Evolutionary conservation across 2,797 vertebrate genomes (phyloP), one percentile per base, ranked within the genome.

Genomic region (Myotis planiceps): DNA sequence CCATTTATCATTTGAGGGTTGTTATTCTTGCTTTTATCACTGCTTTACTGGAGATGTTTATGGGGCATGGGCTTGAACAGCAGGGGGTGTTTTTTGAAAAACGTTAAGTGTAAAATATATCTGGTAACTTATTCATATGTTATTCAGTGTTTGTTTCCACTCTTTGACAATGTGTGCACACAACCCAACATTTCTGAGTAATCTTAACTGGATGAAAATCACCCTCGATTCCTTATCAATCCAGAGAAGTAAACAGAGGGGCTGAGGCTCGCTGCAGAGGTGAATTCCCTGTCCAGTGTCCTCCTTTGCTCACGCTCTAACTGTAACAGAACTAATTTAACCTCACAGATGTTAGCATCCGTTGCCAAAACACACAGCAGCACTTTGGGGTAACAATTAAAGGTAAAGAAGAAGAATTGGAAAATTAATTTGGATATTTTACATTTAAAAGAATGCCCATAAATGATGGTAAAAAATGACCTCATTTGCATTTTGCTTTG

Each of bases 1-100:
- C 98, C 95, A 98, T 98, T 98, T 98, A 98, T 98, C 98, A 98
- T 98, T 94, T 97, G 82, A 97, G 66, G 96, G 91, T 84, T 97
- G 94, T 98, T 97, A 89, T 96, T 94, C 95, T 98, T 98, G 96
- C 96, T 98, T 97, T 97, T 97, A 97, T 97, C 96, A 94, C 93
- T 95, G 97, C 96, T 96, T 98, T 97, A 97, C 97, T 97, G 98
- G 94, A 97, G 96, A 98, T 98, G 97, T 97, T 98, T 96, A 97
- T 97, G 98, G 98, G 97, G 97, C 97, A 97, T 97, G 97, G 97
- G 93, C 96, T 97, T n/a, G 97, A 98, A 97, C 98, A 98, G 98
- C 97, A 96, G 98, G 98, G 98, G 97, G 94, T 97, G 93, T 97
- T 97, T 98, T 98, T 96, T 97, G 97, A 97, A 98, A 98, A 98